Base-by-base conservation (phyloP, 1,140 invertebrate species). In the Globodera ellingtonae region DNA sequence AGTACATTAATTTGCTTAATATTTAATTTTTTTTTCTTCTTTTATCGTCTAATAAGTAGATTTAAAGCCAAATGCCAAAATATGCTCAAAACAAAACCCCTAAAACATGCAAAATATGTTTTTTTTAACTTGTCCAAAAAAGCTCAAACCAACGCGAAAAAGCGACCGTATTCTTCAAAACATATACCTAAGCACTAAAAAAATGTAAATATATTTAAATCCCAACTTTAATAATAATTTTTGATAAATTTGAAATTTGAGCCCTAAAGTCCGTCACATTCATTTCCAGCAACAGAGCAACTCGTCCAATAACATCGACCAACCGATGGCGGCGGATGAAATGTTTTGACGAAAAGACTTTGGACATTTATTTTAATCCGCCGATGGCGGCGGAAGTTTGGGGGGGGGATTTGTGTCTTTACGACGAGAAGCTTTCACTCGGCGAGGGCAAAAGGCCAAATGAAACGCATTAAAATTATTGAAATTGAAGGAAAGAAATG, bases 321-420 rank as follows among this genome's bases (percentile, higher is more conserved):
- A 52, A 52, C 50, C 35, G 50, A 7, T 5, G 18, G 6, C 18
- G 13, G 56, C 10, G 18, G 15, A 18, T 15, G 15, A 62, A 62
- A 62, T 62, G 56, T 62, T 62, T 62, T 62, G 56, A 62, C 56
- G 15, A 62, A 62, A 62, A 18, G 56, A 62, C 7, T 18, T 62
- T 62, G 56, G 56, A 62, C 56, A 62, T 62, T 62, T 62, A 62
- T 62, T 62, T 62, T 62, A 62, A 62, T 62, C 56, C 56, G 56
- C 56, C 56, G 15, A 62, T 13, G 56, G 15, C 56, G 56, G 56
- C 13, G 18, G 5, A 6, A 15, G 56, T 9, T 50, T 52, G 50
- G 50, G 50, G 10, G 50, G 10, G 18, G 56, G 56, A 62, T 62
- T 62, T 62, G 56, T 62, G 56, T 15, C 13, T 18, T 62, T 62